Conservation (phyloP, 2,113 vertebrate species). For the Patagioenas fasciata region DNA sequence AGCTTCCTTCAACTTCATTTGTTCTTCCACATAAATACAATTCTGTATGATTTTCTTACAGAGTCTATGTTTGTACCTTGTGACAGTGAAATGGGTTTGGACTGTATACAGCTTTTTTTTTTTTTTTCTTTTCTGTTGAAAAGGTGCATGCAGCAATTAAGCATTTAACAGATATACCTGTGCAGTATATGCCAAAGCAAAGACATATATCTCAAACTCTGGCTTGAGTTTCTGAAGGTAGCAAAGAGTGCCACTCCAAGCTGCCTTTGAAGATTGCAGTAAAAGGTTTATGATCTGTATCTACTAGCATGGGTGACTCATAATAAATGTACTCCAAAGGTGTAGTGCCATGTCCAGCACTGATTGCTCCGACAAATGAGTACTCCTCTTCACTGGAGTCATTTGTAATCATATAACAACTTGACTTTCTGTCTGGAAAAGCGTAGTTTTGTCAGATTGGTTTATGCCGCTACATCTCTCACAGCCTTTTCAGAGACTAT, state of each 20-base stretch:
- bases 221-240: background rate
- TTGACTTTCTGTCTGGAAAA: slow-evolving; percentile 55
- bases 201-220: background rate
- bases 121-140: background rate
- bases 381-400: slow-evolving; percentile 8
- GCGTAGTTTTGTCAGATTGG: background rate
- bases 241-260: background rate
- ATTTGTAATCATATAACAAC: slow-evolving; percentile 33
- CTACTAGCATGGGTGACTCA: background rate
- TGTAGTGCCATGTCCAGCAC: slow-evolving; percentile 23
- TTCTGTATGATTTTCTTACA: background rate
- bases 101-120: background rate
- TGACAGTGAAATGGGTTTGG: background rate
- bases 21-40: background rate
- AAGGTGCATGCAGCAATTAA: slow-evolving; percentile 37
- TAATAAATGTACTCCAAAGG: slow-evolving; percentile 37
- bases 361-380: slow-evolving; percentile 49
- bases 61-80: background rate
- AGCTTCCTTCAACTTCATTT: background rate
- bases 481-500: background rate
- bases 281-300: slow-evolving; percentile 58
- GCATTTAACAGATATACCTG: background rate
- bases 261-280: slow-evolving; percentile 32
- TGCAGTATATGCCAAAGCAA: background rate
- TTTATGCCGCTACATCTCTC: background rate